Conservation (phyloP, 2,888 invertebrate species). For the Erebia palarica region DNA sequence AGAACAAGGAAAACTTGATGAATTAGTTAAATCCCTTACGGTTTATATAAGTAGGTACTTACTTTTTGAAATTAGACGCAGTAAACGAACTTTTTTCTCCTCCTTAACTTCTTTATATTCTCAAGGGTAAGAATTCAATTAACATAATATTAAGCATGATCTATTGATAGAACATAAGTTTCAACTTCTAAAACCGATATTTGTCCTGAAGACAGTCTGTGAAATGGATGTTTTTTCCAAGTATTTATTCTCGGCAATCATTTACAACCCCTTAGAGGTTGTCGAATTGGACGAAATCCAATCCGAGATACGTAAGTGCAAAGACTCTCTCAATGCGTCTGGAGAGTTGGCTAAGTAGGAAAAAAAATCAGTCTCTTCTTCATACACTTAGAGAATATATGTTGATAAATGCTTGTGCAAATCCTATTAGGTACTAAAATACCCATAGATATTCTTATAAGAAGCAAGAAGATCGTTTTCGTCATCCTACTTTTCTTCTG, state of each 20-base stretch:
- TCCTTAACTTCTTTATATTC: no score
- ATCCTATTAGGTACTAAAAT: background rate
- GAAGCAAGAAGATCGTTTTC: background rate
- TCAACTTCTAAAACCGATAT: constrained; percentile 9
- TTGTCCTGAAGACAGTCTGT: constrained; percentile 16
- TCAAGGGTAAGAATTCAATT: no score
- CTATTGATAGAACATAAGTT: background rate
- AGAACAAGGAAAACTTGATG: no score
- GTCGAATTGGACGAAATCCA: constrained; percentile 52
- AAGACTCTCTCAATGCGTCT: constrained; percentile 49
- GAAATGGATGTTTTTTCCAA: constrained; percentile 30
- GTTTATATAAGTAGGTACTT: no score
- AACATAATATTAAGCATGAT: background rate
- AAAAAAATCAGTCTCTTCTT: constrained; percentile 23
- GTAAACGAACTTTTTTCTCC: no score
- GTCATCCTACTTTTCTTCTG: background rate
- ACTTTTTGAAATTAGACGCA: no score
- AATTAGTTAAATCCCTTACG: no score
- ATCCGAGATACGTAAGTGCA: constrained; percentile 45
- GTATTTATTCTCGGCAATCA: constrained; percentile 40
- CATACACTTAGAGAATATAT: background rate
- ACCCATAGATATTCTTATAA: background rate
- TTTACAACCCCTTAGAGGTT: constrained; percentile 43
- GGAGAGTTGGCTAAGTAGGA: constrained; percentile 42
- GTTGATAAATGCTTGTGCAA: background rate